These are phyloP conservation scores for Rhadina sibilatrix DNA, from an alignment of 2,113 vertebrate genomes.

Conservation along the genomic window DNA sequence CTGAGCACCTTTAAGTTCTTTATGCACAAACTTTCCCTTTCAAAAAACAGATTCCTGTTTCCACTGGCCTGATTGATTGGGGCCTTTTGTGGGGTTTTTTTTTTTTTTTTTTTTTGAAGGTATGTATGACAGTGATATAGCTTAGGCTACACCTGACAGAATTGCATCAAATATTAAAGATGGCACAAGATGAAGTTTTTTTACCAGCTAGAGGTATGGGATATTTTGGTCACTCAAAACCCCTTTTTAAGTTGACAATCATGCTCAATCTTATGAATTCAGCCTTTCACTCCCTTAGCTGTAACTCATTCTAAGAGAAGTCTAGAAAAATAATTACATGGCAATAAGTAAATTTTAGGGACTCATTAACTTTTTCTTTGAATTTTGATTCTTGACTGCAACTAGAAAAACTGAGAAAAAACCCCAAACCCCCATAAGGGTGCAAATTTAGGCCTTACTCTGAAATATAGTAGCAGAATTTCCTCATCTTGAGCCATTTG, in stretches of 20 bases:
- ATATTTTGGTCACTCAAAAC: not conserved
- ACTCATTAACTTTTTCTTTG: not conserved
- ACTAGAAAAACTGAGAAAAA: not conserved
- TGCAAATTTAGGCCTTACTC: not conserved
- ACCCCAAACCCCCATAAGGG: rapidly evolving
- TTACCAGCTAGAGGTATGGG: not conserved
- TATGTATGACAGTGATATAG: not conserved
- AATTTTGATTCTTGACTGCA: not conserved
- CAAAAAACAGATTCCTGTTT: not conserved
- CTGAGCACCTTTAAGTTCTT: not conserved
- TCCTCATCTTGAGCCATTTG: not conserved
- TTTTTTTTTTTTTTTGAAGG: not conserved
- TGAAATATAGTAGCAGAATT: not conserved
- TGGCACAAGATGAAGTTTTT: not conserved
- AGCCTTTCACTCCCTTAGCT: not conserved
- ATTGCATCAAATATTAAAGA: not conserved
- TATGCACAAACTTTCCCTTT: not conserved
- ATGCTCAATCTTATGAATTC: not conserved
- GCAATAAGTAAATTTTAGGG: not conserved
- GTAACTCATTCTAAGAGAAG: not conserved
- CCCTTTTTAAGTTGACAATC: not conserved
- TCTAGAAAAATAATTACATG: not conserved
- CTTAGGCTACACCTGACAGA: not conserved
- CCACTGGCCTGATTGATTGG: not conserved
- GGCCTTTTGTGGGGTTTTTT: not conserved